Conservation (phyloP, 2,888 invertebrate species). For the Griposia aprilina region DNA sequence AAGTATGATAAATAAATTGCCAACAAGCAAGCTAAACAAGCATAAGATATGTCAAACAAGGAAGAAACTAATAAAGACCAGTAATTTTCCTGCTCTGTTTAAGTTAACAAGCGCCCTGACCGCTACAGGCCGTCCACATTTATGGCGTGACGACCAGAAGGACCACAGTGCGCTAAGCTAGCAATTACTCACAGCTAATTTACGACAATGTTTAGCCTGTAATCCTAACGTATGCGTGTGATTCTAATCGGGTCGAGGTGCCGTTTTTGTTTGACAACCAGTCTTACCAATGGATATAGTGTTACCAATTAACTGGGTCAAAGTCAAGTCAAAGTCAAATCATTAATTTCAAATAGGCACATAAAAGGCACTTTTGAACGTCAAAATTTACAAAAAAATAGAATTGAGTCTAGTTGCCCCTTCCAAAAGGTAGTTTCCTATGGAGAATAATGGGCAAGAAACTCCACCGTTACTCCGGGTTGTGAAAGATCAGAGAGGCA, state of each 20-base stretch:
- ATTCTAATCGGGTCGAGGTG: conserved; percentile 54
- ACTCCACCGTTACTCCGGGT: too few species aligned
- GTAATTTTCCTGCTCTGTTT: conserved; percentile 24
- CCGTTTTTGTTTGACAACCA: neutral
- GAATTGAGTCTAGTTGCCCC: too few species aligned
- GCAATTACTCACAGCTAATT: conserved; percentile 82
- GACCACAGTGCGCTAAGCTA: conserved; percentile 75
- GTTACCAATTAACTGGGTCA: neutral
- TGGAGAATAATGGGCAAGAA: too few species aligned
- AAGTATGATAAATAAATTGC: neutral
- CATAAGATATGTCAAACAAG: neutral
- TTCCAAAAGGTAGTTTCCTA: too few species aligned
- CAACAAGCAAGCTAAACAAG: neutral
- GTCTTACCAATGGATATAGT: too few species aligned
- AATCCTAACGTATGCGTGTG: conserved; percentile 74
- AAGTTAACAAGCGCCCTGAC: conserved; percentile 33
- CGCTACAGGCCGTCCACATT: conserved; percentile 43
- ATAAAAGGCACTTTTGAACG: too few species aligned
- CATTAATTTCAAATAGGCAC: too few species aligned
- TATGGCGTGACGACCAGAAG: conserved; percentile 58
- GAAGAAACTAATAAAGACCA: conserved; percentile 16
- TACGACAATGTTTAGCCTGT: conserved; percentile 74
- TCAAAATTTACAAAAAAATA: too few species aligned
- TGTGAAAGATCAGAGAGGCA: neutral
- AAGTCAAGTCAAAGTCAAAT: too few species aligned